Percentiles rank a stretch among this genome's conserved stretches.
These are phyloP conservation scores for Blennius ocellaris DNA, from an alignment of 2,113 vertebrate species.

Conservation along the genomic window DNA sequence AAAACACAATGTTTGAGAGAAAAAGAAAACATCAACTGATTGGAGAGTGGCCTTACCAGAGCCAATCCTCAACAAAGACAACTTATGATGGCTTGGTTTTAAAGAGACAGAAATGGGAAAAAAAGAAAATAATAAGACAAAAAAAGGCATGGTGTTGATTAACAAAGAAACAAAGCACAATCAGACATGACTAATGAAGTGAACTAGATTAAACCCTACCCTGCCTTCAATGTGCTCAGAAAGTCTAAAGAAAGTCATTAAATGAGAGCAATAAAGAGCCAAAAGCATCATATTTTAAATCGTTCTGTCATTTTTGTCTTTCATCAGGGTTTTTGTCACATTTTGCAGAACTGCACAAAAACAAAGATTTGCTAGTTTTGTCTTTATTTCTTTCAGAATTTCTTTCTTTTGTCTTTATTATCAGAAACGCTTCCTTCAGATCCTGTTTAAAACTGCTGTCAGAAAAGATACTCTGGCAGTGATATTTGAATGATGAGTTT, in stretches of 20 bases:
- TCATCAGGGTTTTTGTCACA: slow-evolving; percentile 40
- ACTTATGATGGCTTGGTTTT: slow-evolving; percentile 73
- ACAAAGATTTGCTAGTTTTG: slow-evolving; percentile 35
- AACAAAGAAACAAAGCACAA: slow-evolving; percentile 69
- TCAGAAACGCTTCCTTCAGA: slow-evolving; percentile 26
- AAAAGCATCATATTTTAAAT: slow-evolving; percentile 44
- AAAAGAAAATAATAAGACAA: slow-evolving; percentile 52
- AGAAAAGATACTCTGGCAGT: slow-evolving; percentile 36
- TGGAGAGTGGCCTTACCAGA: slow-evolving; percentile 73
- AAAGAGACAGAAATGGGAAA: slow-evolving; percentile 61
- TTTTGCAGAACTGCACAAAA: slow-evolving; percentile 28
- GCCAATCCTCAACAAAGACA: slow-evolving; percentile 75
- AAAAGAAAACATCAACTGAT: slow-evolving; percentile 43
- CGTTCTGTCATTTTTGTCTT: too few species aligned
- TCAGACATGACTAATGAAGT: slow-evolving; percentile 65
- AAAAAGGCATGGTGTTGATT: slow-evolving; percentile 70
- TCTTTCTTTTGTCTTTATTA: too few species aligned
- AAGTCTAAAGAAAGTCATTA: slow-evolving; percentile 36
- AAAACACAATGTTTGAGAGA: slow-evolving; percentile 58
- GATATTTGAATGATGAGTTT: slow-evolving; percentile 56
- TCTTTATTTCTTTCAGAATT: background rate
- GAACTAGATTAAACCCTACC: slow-evolving; percentile 63
- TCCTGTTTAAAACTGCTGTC: slow-evolving; percentile 36
- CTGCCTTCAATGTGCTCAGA: slow-evolving; percentile 37
- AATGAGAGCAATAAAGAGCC: slow-evolving; percentile 16